Conservation (phyloP, 2,888 invertebrate genomes). For the Pseudococcus longispinus region DNA sequence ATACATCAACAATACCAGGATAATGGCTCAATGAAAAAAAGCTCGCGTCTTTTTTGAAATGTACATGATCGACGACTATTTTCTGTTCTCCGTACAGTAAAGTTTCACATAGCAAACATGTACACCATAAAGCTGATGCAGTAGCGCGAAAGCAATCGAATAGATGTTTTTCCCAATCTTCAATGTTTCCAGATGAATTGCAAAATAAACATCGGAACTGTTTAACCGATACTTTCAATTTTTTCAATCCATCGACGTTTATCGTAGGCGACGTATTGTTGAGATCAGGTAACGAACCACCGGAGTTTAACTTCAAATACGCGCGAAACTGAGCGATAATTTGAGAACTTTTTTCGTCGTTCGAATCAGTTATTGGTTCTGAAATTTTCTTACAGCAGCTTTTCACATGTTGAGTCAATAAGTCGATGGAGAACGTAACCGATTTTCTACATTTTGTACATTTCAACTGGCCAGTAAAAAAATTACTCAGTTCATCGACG, state of each 20-base stretch:
- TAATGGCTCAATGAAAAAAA: not conserved
- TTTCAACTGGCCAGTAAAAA: not conserved
- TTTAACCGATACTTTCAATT: not conserved
- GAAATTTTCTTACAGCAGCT: not conserved
- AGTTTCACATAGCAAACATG: not conserved
- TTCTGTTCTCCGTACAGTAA: not conserved
- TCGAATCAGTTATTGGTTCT: not conserved
- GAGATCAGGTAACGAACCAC: not conserved
- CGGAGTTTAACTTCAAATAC: not conserved
- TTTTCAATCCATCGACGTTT: not conserved
- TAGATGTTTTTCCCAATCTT: constrained; percentile 12
- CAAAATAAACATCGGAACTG: constrained; percentile 24
- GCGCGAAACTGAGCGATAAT: not conserved
- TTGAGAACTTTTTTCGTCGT: not conserved
- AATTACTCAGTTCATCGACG: not conserved
- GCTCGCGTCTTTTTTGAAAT: not conserved
- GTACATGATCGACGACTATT: not conserved
- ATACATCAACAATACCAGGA: no score
- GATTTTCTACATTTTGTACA: not conserved
- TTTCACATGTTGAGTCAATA: not conserved
- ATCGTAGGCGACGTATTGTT: not conserved
- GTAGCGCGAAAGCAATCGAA: not conserved
- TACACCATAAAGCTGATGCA: not conserved
- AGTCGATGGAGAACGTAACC: not conserved
- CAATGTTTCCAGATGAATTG: not conserved